Percentiles rank a stretch among this genome's conserved stretches.
Conservation (phyloP, 2,888 invertebrate genomes). For the Netelia inedita region DNA sequence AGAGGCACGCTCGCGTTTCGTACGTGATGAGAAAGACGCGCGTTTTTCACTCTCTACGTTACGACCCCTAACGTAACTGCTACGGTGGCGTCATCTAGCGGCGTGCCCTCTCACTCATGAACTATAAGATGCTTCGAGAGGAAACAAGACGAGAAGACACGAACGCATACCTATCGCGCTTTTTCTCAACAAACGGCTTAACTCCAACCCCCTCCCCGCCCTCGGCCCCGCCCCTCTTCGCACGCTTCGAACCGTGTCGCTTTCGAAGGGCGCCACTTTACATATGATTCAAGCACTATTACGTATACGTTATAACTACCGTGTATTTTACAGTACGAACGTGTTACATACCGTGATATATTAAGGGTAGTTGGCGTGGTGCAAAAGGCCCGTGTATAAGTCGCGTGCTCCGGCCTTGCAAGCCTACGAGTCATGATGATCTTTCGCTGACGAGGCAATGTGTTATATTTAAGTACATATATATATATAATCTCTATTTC, state of each 20-base stretch:
- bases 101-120: too few relatives aligned
- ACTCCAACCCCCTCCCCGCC: not conserved
- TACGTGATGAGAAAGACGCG: conserved; percentile 6
- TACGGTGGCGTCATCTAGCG: too few relatives aligned
- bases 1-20: conserved; percentile 2
- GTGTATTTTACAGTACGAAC: conserved; percentile 27
- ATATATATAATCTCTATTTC: conserved; percentile 5
- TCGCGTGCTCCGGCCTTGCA: conserved; percentile 32
- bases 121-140: too few relatives aligned
- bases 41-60: not conserved
- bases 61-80: too few relatives aligned
- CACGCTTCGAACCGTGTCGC: too few relatives aligned
- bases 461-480: conserved; percentile 20
- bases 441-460: conserved; percentile 33
- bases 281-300: not conserved
- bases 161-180: not conserved
- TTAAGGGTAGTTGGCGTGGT: conserved; percentile 7
- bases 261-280: too few relatives aligned
- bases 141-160: too few relatives aligned
- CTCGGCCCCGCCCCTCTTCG: too few relatives aligned
- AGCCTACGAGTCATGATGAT: conserved; percentile 40
- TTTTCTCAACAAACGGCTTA: not conserved
- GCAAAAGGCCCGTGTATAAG: conserved; percentile 14
- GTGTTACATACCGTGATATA: conserved; percentile 34
- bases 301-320: conserved; percentile 18